Percentiles rank a stretch among this genome's conserved stretches.
phyloP scores from a whole-genome alignment of 2,888 invertebrate species.

The Tubulanus polymorphus region DNA sequence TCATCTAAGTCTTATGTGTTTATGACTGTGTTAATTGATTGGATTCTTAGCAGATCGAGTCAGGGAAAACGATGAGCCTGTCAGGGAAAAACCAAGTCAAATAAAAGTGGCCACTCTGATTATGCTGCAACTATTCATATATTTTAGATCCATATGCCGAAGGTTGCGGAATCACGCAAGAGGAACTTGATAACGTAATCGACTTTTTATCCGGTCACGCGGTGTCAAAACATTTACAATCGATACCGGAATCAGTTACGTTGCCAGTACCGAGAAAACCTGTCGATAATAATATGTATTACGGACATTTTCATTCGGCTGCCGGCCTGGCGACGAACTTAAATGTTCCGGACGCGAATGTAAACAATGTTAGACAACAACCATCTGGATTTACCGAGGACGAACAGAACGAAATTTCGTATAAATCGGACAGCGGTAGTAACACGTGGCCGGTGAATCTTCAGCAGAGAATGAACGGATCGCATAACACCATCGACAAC shows the following conservation, averaged over 20 bases:
- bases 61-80: too few species aligned
- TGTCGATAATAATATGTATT: background rate
- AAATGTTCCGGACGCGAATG: background rate
- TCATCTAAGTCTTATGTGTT: too few species aligned
- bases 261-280: background rate
- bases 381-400: background rate
- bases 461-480: background rate
- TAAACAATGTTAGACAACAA: background rate
- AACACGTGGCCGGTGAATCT: conserved; percentile 1
- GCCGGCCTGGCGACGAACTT: background rate
- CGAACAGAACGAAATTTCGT: background rate
- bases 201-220: conserved; percentile 38
- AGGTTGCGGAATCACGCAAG: conserved; percentile 35
- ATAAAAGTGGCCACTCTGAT: too few species aligned
- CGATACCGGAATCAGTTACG: conserved; percentile 23
- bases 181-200: conserved; percentile 46
- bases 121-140: too few species aligned
- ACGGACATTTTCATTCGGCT: background rate
- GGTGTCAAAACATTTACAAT: conserved; percentile 23
- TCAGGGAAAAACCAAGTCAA: too few species aligned
- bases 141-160: background rate
- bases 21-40: too few species aligned
- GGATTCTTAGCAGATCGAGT: too few species aligned
- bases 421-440: background rate
- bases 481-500: background rate